A percentile compares a stretch with the other conserved stretches of the same genome.
phyloP scores from a whole-genome alignment of 2,888 invertebrate species.

The Brachyopa scutellaris region DNA sequence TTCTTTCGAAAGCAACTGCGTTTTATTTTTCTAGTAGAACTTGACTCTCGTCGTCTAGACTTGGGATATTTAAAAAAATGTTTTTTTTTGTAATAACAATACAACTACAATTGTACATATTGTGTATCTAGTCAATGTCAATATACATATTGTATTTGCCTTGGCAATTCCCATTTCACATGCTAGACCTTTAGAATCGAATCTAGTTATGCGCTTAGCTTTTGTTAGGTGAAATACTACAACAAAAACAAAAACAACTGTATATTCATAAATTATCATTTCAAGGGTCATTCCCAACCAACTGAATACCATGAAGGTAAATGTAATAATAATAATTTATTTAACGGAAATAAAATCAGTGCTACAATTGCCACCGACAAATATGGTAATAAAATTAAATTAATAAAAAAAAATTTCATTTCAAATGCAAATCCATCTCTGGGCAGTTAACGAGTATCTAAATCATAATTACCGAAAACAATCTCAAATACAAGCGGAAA shows the following conservation, averaged over 20 bases:
- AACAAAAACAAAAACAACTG: too few relatives aligned
- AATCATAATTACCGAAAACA: slow-evolving; percentile 24
- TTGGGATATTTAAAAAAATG: too few relatives aligned
- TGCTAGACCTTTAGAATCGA: not conserved
- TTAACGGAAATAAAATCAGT: slow-evolving; percentile 15
- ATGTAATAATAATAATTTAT: slow-evolving; percentile 43
- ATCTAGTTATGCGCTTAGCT: not conserved
- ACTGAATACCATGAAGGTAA: slow-evolving; percentile 25
- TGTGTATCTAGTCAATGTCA: slow-evolving; percentile 39
- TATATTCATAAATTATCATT: slow-evolving; percentile 15
- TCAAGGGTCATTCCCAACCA: slow-evolving; percentile 24
- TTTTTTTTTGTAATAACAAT: too few relatives aligned
- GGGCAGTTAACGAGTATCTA: slow-evolving; percentile 2
- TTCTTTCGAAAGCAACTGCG: too few relatives aligned
- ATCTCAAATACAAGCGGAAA: slow-evolving; percentile 10
- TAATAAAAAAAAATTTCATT: not conserved
- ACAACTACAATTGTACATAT: slow-evolving; percentile 38
- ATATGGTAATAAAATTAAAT: not conserved
- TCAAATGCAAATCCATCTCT: slow-evolving; percentile 15
- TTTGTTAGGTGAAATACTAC: not conserved
- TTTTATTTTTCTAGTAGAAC: too few relatives aligned
- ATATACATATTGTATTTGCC: not conserved
- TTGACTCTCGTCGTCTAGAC: too few relatives aligned
- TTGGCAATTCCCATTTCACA: slow-evolving; percentile 20
- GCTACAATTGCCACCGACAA: not conserved